phyloP scores from a whole-genome alignment of 2,113 vertebrate genomes.

The Stigmatopora argus region DNA sequence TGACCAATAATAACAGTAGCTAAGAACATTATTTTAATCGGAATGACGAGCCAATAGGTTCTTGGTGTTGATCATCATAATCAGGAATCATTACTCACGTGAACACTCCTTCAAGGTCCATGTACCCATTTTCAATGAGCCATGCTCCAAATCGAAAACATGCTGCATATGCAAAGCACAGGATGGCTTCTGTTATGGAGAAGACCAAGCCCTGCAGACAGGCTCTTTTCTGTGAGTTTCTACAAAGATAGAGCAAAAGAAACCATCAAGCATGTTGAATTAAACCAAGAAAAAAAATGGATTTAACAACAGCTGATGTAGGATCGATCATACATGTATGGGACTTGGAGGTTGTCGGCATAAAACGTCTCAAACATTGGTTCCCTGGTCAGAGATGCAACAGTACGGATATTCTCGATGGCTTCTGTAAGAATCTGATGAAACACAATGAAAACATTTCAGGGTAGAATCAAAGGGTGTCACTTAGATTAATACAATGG shows the following conservation, averaged over 20 bases:
- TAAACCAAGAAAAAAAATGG: too few species aligned
- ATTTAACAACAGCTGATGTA: background rate
- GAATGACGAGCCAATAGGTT: too few species aligned
- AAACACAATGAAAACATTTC: background rate
- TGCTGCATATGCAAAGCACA: slow-evolving; percentile 89
- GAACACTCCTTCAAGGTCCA: slow-evolving; percentile 76
- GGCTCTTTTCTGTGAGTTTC: slow-evolving; percentile 85
- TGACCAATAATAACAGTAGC: too few species aligned
- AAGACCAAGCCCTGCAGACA: slow-evolving; percentile 86
- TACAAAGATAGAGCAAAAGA: slow-evolving; percentile 42
- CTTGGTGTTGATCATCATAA: background rate
- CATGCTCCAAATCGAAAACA: slow-evolving; percentile 92
- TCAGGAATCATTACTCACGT: slow-evolving; percentile 77
- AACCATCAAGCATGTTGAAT: background rate
- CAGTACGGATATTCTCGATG: slow-evolving; percentile 91
- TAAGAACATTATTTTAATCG: too few species aligned
- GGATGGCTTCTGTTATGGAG: slow-evolving; percentile 84
- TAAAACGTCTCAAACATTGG: slow-evolving; percentile 84
- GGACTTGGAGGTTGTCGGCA: slow-evolving; percentile 74
- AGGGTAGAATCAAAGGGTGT: background rate
- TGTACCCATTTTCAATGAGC: slow-evolving; percentile 71
- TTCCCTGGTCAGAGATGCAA: slow-evolving; percentile 85
- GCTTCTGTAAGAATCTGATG: slow-evolving; percentile 86
- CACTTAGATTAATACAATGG: background rate
- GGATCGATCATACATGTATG: slow-evolving; percentile 77